Evolutionary conservation across 2,888 invertebrate species (phyloP).

Genomic region (Hydropsyche betteni): DNA sequence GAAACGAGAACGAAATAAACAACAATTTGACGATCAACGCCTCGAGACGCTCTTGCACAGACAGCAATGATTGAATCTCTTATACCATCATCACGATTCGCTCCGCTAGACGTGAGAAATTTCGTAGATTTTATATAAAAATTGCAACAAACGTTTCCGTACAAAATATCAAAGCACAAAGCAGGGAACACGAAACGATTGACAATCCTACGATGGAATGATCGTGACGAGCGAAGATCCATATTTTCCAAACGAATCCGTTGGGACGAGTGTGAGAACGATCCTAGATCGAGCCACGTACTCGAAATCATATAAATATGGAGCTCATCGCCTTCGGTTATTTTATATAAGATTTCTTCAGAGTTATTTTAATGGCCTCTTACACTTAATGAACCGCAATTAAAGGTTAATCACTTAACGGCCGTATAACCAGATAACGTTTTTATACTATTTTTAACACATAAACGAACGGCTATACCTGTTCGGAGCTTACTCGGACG

Average conservation of each 20-base stretch:
- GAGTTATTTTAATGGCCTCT: conserved; percentile 31
- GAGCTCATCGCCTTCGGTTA: conserved; percentile 6
- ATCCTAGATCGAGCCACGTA: neutral
- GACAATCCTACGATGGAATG: no score
- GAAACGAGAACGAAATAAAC: conserved; percentile 13
- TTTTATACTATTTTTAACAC: conserved; percentile 32
- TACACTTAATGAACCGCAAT: conserved; percentile 29
- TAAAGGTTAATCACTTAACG: conserved; percentile 33
- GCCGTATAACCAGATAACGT: conserved; percentile 28
- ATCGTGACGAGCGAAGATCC: conserved; percentile 3
- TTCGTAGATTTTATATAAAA: conserved; percentile 45
- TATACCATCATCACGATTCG: conserved; percentile 48
- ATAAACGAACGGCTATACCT: neutral
- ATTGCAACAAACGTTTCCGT: conserved; percentile 38
- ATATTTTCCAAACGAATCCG: conserved; percentile 15
- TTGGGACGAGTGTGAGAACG: conserved; percentile 4
- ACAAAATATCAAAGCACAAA: conserved; percentile 46
- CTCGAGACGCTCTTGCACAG: no score
- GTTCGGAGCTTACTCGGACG: neutral
- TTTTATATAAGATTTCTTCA: conserved; percentile 24
- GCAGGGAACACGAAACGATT: conserved; percentile 16
- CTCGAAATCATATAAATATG: neutral
- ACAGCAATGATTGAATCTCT: conserved; percentile 34
- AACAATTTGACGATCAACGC: neutral
- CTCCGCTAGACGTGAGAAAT: conserved; percentile 50